Conservation (phyloP, 2,113 vertebrate genomes). For the Calidris pygmaea region DNA sequence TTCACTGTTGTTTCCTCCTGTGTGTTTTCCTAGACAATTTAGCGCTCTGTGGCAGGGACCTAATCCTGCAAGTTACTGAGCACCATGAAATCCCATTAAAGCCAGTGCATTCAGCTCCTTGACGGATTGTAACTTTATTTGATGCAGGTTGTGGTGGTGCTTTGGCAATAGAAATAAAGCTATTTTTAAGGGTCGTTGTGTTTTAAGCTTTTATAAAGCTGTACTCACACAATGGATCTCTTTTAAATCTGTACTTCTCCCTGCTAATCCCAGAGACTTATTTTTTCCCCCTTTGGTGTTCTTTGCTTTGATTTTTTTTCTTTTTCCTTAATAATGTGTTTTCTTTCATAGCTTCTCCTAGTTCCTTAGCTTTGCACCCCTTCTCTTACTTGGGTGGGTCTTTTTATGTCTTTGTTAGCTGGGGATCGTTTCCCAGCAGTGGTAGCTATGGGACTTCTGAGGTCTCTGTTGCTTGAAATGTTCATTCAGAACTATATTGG, state of each 20-base stretch:
- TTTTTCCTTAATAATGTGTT: conserved; percentile 25
- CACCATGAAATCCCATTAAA: conserved; percentile 48
- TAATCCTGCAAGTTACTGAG: conserved; percentile 31
- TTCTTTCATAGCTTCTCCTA: conserved; percentile 23
- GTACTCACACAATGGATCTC: conserved; percentile 13
- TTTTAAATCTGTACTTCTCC: conserved; percentile 38
- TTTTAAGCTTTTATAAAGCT: conserved; percentile 35
- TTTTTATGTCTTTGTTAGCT: conserved; percentile 24
- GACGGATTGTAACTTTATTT: not conserved
- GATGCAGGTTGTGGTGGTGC: conserved; percentile 31
- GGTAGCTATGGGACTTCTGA: not conserved
- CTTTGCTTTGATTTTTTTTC: conserved; percentile 31
- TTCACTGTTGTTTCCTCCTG: not conserved
- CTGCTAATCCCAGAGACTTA: not conserved
- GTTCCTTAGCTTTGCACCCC: not conserved
- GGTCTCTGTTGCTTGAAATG: not conserved
- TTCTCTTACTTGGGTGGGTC: conserved; percentile 39
- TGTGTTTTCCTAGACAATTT: not conserved
- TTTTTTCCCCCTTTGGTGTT: conserved; percentile 2
- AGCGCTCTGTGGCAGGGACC: not conserved
- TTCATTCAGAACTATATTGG: conserved; percentile 8
- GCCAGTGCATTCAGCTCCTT: not conserved
- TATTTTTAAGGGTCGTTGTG: not conserved
- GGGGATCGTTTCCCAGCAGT: not conserved
- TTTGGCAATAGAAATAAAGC: conserved; percentile 26